Evolutionary conservation across 2,113 vertebrate genomes (phyloP).

Genomic region (Marmota flaviventris): DNA sequence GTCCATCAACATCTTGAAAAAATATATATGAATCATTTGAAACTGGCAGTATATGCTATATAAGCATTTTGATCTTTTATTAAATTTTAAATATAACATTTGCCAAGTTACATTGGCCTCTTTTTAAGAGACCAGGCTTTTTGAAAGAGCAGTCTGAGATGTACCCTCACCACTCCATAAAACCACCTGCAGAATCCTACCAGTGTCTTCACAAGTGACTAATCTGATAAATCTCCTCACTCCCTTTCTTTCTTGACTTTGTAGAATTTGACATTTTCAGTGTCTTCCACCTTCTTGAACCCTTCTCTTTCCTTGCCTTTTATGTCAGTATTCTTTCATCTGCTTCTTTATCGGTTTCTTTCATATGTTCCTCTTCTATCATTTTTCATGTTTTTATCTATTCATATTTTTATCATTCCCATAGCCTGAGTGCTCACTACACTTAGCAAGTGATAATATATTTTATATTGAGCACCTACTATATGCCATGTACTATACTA

Average conservation of each 20-base stretch:
- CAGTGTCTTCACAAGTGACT: background rate
- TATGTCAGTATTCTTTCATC: background rate
- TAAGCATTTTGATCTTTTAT: conserved; percentile 33
- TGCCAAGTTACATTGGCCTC: background rate
- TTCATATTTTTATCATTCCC: background rate
- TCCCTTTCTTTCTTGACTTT: background rate
- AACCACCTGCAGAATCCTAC: background rate
- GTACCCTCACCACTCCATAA: background rate
- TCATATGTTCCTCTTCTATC: background rate
- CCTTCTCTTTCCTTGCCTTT: background rate
- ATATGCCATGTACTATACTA: background rate
- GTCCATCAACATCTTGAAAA: too few species aligned
- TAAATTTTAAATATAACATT: conserved; percentile 1
- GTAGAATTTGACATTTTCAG: background rate
- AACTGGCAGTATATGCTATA: background rate
- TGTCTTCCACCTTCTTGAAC: background rate
- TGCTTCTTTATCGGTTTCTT: background rate
- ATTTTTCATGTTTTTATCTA: background rate
- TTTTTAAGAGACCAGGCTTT: background rate
- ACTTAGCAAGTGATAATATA: background rate
- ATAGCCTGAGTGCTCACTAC: background rate
- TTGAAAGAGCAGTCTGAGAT: background rate
- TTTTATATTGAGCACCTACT: background rate
- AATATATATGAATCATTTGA: background rate
- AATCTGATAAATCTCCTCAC: background rate